These are phyloP conservation scores for Acholoe squamosa DNA, from an alignment of 2,888 invertebrate species.

Conservation along the genomic window DNA sequence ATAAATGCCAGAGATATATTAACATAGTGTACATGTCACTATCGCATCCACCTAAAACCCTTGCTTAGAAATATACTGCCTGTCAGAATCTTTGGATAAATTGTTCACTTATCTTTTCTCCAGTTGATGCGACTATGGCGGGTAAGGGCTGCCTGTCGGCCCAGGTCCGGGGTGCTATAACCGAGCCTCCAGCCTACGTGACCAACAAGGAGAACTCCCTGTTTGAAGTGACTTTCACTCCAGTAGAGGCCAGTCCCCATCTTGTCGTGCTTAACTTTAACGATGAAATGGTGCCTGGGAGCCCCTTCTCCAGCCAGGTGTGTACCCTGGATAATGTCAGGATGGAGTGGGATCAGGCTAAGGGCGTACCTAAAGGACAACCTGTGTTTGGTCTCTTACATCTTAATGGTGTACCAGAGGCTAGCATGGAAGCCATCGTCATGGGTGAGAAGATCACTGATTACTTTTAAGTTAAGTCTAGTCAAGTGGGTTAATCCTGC, in stretches of 20 bases:
- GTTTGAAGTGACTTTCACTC: slow-evolving; percentile 64
- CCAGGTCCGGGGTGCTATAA: slow-evolving; percentile 67
- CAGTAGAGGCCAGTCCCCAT: slow-evolving; percentile 84
- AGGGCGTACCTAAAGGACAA: slow-evolving; percentile 65
- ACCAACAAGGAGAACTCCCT: slow-evolving; percentile 60
- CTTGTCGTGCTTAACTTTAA: slow-evolving; percentile 91
- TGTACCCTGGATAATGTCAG: slow-evolving; percentile 58
- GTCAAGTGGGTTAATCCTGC: too few relatives aligned
- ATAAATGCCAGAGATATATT: too few relatives aligned
- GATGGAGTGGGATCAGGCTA: slow-evolving; percentile 66
- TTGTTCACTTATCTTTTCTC: neutral
- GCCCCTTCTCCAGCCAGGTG: slow-evolving; percentile 46
- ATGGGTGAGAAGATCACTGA: too few relatives aligned
- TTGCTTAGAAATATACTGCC: too few relatives aligned
- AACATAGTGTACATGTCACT: too few relatives aligned
- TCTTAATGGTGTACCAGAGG: slow-evolving; percentile 61
- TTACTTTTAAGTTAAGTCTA: too few relatives aligned
- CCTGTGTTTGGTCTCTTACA: slow-evolving; percentile 66
- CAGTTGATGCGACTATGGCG: slow-evolving; percentile 71
- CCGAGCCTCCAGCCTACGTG: slow-evolving; percentile 63
- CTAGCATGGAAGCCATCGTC: slow-evolving; percentile 24
- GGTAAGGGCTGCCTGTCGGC: slow-evolving; percentile 69
- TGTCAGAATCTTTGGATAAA: too few relatives aligned
- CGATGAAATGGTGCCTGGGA: slow-evolving; percentile 84
- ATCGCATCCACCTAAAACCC: too few relatives aligned